A percentile compares a stretch with the other conserved stretches of the same genome.
Conservation (phyloP, 2,113 vertebrate genomes). For the Aegithalos caudatus region DNA sequence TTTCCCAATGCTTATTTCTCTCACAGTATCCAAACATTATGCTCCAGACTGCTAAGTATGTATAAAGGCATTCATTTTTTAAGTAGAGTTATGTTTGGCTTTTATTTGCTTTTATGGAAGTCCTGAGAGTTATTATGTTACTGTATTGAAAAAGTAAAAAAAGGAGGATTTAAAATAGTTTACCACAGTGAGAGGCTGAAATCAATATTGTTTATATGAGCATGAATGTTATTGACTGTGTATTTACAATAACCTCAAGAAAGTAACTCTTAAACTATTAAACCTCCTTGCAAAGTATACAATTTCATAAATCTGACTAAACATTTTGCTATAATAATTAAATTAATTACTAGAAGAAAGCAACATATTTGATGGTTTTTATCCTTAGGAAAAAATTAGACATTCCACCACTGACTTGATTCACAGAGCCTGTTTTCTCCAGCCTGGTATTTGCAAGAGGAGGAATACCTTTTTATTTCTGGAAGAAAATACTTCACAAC, state of each 20-base stretch:
- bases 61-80: not conserved
- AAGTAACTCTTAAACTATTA: slow-evolving; percentile 42
- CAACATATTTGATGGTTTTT: not conserved
- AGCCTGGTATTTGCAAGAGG: not conserved
- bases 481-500: not conserved
- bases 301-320: slow-evolving; percentile 51
- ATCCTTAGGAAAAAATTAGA: not conserved
- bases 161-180: not conserved
- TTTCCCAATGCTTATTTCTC: not conserved
- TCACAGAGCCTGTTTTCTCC: not conserved
- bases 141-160: not conserved
- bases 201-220: slow-evolving; percentile 25
- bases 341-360: slow-evolving; percentile 34
- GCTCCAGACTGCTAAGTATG: not conserved
- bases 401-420: not conserved
- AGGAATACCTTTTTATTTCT: not conserved
- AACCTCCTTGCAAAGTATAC: slow-evolving; percentile 10
- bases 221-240: not conserved
- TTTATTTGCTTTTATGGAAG: slow-evolving; percentile 3
- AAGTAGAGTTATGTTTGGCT: not conserved
- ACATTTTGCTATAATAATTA: slow-evolving; percentile 24
- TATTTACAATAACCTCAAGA: slow-evolving; percentile 45
- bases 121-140: not conserved
- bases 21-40: not conserved
- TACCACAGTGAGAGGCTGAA: not conserved